Evolutionary conservation across 2,888 invertebrate genomes (phyloP).

Genomic region (Netelia virgata): DNA sequence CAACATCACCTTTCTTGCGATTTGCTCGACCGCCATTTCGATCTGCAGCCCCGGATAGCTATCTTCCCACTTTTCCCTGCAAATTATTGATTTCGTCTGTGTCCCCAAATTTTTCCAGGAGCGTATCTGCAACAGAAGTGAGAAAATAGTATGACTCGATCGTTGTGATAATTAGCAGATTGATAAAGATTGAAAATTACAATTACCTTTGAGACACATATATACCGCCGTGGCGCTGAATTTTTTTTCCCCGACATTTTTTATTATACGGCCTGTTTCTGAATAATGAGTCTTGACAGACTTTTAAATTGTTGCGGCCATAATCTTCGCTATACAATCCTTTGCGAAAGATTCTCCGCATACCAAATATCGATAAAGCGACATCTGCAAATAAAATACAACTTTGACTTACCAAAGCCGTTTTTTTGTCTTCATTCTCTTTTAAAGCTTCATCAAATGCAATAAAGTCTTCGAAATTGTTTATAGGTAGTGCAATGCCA

Average conservation of each 20-base stretch:
- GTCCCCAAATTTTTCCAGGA: constrained; percentile 43
- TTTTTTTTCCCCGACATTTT: constrained; percentile 33
- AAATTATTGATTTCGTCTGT: constrained; percentile 10
- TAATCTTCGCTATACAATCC: constrained; percentile 44
- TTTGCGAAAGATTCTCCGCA: constrained; percentile 39
- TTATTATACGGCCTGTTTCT: constrained; percentile 24
- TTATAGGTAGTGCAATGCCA: constrained; percentile 39
- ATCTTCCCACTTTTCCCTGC: constrained; percentile 38
- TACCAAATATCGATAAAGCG: constrained; percentile 50
- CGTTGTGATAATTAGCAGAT: background rate
- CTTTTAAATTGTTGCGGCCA: constrained; percentile 45
- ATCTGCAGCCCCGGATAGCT: constrained; percentile 47
- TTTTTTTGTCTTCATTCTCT: constrained; percentile 36
- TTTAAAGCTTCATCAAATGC: constrained; percentile 34
- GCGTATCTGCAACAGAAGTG: constrained; percentile 27
- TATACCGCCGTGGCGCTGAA: constrained; percentile 46
- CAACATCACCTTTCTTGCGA: background rate
- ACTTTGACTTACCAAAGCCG: constrained; percentile 24
- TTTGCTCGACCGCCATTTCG: constrained; percentile 49
- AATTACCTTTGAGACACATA: constrained; percentile 52
- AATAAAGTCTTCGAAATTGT: constrained; percentile 30
- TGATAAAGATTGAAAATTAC: constrained; percentile 12
- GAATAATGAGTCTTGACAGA: constrained; percentile 43
- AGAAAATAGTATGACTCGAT: constrained; percentile 17
- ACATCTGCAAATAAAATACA: constrained; percentile 43